A percentile compares a stretch with the other conserved stretches of the same genome.
Evolutionary conservation across 2,888 invertebrate species (phyloP).

Genomic region (Autographa gamma): DNA sequence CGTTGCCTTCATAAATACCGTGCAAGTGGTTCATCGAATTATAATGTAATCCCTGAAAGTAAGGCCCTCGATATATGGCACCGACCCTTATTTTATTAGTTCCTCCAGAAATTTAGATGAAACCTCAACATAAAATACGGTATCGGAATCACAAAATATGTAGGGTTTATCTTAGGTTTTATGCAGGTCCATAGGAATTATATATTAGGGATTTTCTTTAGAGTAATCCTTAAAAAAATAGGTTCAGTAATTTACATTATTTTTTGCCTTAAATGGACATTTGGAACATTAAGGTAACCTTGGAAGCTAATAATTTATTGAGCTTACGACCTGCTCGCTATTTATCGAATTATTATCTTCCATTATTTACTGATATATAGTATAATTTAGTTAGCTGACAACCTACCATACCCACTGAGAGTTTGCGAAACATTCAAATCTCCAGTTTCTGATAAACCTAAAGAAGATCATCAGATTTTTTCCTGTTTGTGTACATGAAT

Average conservation of each 20-base stretch:
- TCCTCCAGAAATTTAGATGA: slow-evolving; percentile 6
- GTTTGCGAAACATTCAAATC: too few species aligned
- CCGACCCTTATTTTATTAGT: slow-evolving; percentile 8
- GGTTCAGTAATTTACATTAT: too few species aligned
- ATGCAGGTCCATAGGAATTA: neutral
- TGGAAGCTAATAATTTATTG: too few species aligned
- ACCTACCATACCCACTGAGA: too few species aligned
- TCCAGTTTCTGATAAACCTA: too few species aligned
- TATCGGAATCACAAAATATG: neutral
- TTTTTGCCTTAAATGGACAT: neutral
- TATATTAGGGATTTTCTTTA: neutral
- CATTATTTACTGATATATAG: too few species aligned
- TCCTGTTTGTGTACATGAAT: too few species aligned
- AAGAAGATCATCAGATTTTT: neutral
- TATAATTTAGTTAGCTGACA: too few species aligned
- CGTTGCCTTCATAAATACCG: slow-evolving; percentile 5
- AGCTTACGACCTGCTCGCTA: too few species aligned
- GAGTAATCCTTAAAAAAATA: neutral
- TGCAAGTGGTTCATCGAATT: slow-evolving; percentile 7
- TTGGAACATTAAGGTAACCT: neutral
- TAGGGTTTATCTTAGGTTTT: neutral
- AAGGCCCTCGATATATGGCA: neutral
- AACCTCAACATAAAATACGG: slow-evolving; percentile 5
- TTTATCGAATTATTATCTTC: too few species aligned
- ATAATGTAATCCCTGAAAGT: slow-evolving; percentile 15